Conservation (phyloP, 2,888 invertebrate species). For the Megalurothrips usitatus region DNA sequence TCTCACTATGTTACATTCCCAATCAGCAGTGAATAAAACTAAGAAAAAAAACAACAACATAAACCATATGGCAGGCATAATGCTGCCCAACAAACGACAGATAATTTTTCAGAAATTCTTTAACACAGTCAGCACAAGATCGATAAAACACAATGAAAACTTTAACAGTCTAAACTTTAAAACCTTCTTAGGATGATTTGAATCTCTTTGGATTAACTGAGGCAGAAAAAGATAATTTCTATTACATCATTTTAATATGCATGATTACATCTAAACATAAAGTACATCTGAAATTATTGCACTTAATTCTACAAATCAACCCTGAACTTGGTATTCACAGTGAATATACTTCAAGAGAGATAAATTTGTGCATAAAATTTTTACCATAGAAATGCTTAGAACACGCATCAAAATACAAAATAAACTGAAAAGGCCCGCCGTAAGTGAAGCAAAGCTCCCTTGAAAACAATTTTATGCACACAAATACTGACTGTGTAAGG, state of each 20-base stretch:
- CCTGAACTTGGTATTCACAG: conserved; percentile 17
- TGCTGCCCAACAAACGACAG: background rate
- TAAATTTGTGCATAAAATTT: background rate
- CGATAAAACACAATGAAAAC: background rate
- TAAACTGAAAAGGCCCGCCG: background rate
- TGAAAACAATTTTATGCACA: conserved; percentile 2
- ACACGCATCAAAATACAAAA: background rate
- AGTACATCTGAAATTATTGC: conserved; percentile 6
- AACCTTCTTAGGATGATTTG: background rate
- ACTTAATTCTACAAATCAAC: conserved; percentile 15
- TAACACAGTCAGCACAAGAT: conserved; percentile 6
- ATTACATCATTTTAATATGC: background rate
- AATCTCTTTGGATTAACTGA: background rate
- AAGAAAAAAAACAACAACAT: background rate
- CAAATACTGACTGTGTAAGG: conserved; percentile 26
- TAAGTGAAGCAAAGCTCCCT: background rate
- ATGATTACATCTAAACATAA: background rate
- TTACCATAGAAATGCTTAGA: background rate
- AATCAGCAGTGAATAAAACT: no score
- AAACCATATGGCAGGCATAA: background rate
- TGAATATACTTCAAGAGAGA: background rate
- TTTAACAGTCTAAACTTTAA: background rate
- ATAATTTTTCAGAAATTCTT: background rate
- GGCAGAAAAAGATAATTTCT: conserved; percentile 7
- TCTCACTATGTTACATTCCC: no score